Evolutionary conservation across 2,888 invertebrate genomes (phyloP).

Genomic region (Caenorhabditis becei): DNA sequence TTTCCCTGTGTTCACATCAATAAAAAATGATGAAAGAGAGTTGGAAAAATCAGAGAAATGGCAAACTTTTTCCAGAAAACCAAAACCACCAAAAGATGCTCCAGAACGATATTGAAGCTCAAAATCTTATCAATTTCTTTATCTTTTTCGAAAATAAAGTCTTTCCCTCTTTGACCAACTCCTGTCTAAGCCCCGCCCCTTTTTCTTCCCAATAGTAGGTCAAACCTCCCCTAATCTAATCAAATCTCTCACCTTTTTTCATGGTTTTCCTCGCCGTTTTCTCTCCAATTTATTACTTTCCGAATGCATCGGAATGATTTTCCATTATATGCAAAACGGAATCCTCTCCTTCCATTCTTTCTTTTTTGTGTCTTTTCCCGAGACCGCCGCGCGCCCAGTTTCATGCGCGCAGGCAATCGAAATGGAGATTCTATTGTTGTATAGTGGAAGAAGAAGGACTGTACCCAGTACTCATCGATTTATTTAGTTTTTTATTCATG

Average conservation of each 20-base stretch:
- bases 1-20: neutral
- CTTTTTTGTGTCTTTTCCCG: constrained; percentile 41
- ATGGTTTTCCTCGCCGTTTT: neutral
- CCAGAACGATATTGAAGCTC: neutral
- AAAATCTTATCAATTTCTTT: neutral
- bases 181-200: too few relatives aligned
- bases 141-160: neutral
- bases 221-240: neutral
- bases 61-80: neutral
- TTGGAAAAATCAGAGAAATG: too few relatives aligned
- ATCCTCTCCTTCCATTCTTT: constrained; percentile 5
- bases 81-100: neutral
- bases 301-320: neutral
- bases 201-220: neutral
- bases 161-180: too few relatives aligned
- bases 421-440: constrained; percentile 15
- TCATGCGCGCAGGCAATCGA: constrained; percentile 37
- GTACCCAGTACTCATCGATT: constrained; percentile 2
- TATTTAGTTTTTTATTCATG: neutral
- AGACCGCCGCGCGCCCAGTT: constrained; percentile 26
- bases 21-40: neutral
- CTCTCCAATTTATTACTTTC: neutral
- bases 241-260: neutral
- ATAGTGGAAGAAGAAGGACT: constrained; percentile 14
- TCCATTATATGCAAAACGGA: constrained; percentile 41